Conservation (phyloP, 2,113 vertebrate genomes). For the Clinocottus analis region DNA sequence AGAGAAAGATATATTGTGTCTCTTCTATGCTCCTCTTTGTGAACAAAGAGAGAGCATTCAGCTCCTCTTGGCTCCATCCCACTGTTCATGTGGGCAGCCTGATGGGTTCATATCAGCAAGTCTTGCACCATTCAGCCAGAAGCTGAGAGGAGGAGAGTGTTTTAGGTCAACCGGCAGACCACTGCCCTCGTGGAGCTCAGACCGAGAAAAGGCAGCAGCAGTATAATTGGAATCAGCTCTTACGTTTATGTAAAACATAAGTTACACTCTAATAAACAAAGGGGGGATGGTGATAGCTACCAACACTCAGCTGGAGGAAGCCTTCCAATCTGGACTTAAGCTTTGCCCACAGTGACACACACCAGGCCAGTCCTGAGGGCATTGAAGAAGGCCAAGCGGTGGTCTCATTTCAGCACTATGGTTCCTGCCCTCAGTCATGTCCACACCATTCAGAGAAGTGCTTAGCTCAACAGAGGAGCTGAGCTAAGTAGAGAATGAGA, state of each 20-base stretch:
- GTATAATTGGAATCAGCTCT: conserved; percentile 47
- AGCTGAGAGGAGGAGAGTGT: conserved; percentile 44
- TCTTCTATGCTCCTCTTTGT: conserved; percentile 56
- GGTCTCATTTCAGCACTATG: conserved; percentile 53
- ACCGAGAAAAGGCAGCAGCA: conserved; percentile 24
- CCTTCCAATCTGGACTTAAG: conserved; percentile 22
- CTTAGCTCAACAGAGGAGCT: conserved; percentile 58
- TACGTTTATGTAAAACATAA: conserved; percentile 42
- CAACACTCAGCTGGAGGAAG: conserved; percentile 24
- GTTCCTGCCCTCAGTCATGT: conserved; percentile 44
- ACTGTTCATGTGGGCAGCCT: conserved; percentile 53
- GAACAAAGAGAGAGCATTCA: conserved; percentile 58
- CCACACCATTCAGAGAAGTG: conserved; percentile 50
- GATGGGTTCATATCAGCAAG: conserved; percentile 64
- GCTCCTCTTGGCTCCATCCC: conserved; percentile 47
- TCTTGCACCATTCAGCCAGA: conserved; percentile 45
- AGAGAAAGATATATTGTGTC: conserved; percentile 53
- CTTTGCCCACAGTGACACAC: conserved; percentile 45
- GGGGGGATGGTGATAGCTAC: conserved; percentile 4
- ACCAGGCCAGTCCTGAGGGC: conserved; percentile 42
- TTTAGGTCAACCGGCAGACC: conserved; percentile 51
- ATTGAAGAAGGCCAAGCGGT: conserved; percentile 36
- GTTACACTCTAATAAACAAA: conserved; percentile 35
- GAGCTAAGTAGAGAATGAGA: conserved; percentile 35
- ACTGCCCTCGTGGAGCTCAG: conserved; percentile 36